Evolutionary conservation across 2,797 vertebrate genomes (phyloP).

Genomic region (Protosalanx chinensis): DNA sequence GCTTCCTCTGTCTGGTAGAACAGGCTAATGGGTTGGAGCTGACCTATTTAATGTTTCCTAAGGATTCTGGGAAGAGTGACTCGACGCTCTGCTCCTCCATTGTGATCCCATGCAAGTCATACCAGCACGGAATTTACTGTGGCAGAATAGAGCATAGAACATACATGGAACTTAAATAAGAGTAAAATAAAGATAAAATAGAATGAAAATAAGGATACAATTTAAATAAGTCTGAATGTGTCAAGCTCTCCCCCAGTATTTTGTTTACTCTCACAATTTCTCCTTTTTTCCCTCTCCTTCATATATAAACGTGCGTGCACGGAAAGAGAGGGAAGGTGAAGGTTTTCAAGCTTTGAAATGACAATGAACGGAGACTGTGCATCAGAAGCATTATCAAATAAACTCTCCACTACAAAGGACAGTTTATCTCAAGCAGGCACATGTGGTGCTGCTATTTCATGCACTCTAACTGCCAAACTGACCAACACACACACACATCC

Average conservation of each 20-base stretch:
- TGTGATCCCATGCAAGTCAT: conserved; percentile 23
- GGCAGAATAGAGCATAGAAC: no score
- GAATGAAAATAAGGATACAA: no score
- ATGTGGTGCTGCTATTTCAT: not conserved
- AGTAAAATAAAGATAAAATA: no score
- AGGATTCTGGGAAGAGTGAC: conserved; percentile 24
- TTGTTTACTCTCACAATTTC: not conserved
- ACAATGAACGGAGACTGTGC: not conserved
- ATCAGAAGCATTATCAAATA: not conserved
- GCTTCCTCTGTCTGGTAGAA: conserved; percentile 60
- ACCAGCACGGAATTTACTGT: no score
- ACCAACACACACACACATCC: no score
- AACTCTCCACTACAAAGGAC: conserved; percentile 10
- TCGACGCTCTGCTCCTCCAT: not conserved
- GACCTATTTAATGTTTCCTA: conserved; percentile 72
- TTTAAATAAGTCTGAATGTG: no score
- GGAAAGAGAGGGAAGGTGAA: no score
- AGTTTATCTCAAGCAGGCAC: conserved; percentile 23
- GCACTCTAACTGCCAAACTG: not conserved
- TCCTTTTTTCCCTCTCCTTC: conserved; percentile 9
- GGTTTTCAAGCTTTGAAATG: no score
- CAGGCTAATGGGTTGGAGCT: conserved; percentile 61
- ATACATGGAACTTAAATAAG: no score
- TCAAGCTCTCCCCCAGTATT: not conserved
- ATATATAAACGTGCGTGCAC: not conserved